Conservation (phyloP, 2,888 invertebrate species). For the Temnothorax rugatulus region DNA sequence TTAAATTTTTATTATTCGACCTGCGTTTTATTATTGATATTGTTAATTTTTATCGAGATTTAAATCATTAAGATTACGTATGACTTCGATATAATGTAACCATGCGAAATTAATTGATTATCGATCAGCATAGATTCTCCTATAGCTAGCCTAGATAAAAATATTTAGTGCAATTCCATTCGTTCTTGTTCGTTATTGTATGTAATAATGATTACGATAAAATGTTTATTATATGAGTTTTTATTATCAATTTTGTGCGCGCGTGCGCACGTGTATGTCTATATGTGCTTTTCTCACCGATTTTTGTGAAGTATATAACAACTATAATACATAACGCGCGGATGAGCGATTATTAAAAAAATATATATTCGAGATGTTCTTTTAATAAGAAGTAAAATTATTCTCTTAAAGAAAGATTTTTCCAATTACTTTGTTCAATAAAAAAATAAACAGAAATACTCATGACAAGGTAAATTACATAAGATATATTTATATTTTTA, state of each 20-base stretch:
- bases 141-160: slow-evolving; percentile 46
- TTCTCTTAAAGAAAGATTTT: neutral
- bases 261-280: neutral
- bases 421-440: neutral
- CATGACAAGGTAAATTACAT: neutral
- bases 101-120: slow-evolving; percentile 18
- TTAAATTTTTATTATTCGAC: slow-evolving; percentile 39
- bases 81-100: slow-evolving; percentile 12
- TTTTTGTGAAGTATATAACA: slow-evolving; percentile 13
- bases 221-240: slow-evolving; percentile 51
- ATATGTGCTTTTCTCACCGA: neutral
- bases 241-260: slow-evolving; percentile 68
- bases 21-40: slow-evolving; percentile 14
- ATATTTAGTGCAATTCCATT: slow-evolving; percentile 52
- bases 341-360: neutral
- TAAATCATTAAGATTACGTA: slow-evolving; percentile 17
- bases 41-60: slow-evolving; percentile 35
- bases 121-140: slow-evolving; percentile 17
- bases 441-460: neutral
- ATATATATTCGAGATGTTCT: neutral
- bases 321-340: neutral
- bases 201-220: slow-evolving; percentile 35
- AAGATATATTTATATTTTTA: neutral
- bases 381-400: neutral
- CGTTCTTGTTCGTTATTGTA: slow-evolving; percentile 57